A percentile compares a stretch with the other conserved stretches of the same genome.
Evolutionary conservation across 1,140 invertebrate species (phyloP).

Genomic region (Aphis craccivora): DNA sequence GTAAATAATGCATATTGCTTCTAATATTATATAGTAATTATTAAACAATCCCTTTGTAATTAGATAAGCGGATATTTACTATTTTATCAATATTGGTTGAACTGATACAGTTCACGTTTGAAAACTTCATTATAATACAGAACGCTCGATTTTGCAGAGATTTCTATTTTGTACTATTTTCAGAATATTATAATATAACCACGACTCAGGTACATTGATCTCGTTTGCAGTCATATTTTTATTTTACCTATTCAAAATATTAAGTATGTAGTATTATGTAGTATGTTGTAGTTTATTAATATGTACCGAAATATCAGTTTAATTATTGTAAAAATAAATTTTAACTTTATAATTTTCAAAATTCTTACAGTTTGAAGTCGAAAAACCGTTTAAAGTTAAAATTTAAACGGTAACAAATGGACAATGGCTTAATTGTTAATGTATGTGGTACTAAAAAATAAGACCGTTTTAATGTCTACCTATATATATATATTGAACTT

Average conservation of each 20-base stretch:
- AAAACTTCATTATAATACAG: neutral
- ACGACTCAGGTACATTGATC: neutral
- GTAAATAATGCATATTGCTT: neutral
- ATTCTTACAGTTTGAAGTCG: neutral
- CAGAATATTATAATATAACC: neutral
- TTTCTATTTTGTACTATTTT: neutral
- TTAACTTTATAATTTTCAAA: neutral
- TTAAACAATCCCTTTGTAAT: neutral
- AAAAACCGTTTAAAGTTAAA: neutral
- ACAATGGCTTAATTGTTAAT: neutral
- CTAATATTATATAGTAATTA: neutral
- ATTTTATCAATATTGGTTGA: neutral
- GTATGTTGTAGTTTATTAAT: neutral
- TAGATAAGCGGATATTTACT: neutral
- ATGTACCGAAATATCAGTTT: no score
- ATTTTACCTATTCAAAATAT: neutral
- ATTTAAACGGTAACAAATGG: neutral
- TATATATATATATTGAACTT: no score
- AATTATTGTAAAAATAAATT: no score
- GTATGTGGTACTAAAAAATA: neutral
- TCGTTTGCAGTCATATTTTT: neutral
- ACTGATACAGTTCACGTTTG: neutral
- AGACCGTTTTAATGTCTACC: neutral
- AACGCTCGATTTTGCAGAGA: neutral
- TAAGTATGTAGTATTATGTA: neutral